Conservation (phyloP, 2,797 vertebrate species). For the Ataeniobius toweri region DNA sequence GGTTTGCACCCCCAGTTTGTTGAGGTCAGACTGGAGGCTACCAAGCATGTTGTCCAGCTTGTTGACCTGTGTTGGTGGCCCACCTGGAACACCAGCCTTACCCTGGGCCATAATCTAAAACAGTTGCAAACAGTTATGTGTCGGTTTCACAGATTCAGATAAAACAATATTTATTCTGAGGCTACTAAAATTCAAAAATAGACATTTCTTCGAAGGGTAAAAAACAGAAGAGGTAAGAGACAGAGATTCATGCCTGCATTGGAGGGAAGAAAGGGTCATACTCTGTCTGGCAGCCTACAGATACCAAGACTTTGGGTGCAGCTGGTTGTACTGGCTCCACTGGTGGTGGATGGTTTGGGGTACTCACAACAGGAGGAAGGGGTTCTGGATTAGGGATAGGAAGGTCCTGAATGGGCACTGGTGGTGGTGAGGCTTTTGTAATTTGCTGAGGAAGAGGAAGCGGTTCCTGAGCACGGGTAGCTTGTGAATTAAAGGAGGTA, state of each 20-base stretch:
- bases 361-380: conserved; percentile 59
- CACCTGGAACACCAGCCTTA: conserved; percentile 80
- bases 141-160: background rate
- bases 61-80: conserved; percentile 89
- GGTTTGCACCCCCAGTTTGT: conserved; percentile 93
- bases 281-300: conserved; percentile 91
- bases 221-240: conserved; percentile 38
- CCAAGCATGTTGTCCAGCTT: conserved; percentile 97
- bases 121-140: conserved; percentile 41
- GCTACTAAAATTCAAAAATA: background rate
- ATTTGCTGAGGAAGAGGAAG: conserved; percentile 45
- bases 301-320: conserved; percentile 79
- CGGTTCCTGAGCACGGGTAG: conserved; percentile 37
- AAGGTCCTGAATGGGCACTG: conserved; percentile 49
- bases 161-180: background rate
- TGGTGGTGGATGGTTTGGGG: conserved; percentile 54
- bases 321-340: conserved; percentile 63
- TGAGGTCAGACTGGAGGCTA: conserved; percentile 94
- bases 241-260: conserved; percentile 83
- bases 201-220: conserved; percentile 19
- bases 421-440: conserved; percentile 61
- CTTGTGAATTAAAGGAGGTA: conserved; percentile 52
- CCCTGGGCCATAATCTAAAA: conserved; percentile 92
- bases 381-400: conserved; percentile 51
- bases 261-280: conserved; percentile 83